These are phyloP conservation scores for Dendrolimus houi DNA, from an alignment of 2,888 invertebrate species.

Conservation along the genomic window DNA sequence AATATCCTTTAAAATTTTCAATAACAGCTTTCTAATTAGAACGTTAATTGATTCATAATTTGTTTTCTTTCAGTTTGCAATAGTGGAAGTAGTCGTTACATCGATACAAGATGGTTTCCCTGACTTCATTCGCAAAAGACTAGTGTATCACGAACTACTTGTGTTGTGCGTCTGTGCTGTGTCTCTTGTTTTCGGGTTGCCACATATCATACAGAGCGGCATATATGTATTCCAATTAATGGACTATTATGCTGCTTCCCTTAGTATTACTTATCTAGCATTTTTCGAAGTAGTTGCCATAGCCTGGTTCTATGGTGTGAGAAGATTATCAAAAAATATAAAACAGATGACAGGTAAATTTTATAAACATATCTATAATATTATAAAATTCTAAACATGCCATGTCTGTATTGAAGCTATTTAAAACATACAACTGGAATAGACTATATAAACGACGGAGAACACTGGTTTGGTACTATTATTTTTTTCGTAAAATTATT, in stretches of 20 bases:
- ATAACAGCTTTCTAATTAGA: too few relatives aligned
- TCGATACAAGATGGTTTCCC: slow-evolving; percentile 96
- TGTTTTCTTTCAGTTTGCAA: slow-evolving; percentile 85
- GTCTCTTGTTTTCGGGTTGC: slow-evolving; percentile 90
- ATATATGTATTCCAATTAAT: slow-evolving; percentile 94
- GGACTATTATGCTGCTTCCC: slow-evolving; percentile 95
- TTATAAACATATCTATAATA: not conserved
- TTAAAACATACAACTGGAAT: too few relatives aligned
- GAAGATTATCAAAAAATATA: slow-evolving; percentile 86
- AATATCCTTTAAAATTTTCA: too few relatives aligned
- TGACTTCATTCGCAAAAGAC: slow-evolving; percentile 86
- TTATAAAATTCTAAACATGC: too few relatives aligned
- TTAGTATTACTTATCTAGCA: slow-evolving; percentile 93
- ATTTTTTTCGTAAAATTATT: too few relatives aligned
- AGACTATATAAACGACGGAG: too few relatives aligned
- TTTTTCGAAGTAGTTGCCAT: slow-evolving; percentile 95
- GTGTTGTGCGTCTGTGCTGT: slow-evolving; percentile 89
- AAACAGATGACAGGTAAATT: slow-evolving; percentile 91
- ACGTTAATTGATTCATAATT: too few relatives aligned
- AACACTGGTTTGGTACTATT: too few relatives aligned
- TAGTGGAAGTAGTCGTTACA: slow-evolving; percentile 95
- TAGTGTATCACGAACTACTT: slow-evolving; percentile 91
- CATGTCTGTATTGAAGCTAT: too few relatives aligned
- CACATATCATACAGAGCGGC: slow-evolving; percentile 93
- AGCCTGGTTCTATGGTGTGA: slow-evolving; percentile 94